Base-by-base conservation (phyloP, 2,113 vertebrate species). In the Labeo catla region DNA sequence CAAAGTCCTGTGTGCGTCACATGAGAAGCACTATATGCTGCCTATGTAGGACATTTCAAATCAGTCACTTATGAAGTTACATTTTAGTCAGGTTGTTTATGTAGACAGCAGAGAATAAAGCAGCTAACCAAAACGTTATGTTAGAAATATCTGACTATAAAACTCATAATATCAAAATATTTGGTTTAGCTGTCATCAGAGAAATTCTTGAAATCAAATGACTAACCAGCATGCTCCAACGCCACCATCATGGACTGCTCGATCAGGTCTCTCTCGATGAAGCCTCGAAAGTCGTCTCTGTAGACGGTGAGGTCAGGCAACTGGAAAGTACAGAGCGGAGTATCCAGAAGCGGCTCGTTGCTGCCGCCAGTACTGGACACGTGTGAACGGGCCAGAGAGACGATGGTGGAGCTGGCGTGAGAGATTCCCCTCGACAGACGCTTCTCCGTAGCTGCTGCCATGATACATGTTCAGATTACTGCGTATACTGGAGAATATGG, bases 221-320 rank as follows among this genome's bases (percentile, higher is more conserved):
- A 66, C 96, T 92, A 76, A 99, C 98, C 98, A 0, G 98, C 97
- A n/a, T 99, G 97, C 87, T 98, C 98, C 94, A 99, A 88, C 0
- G 98, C 97, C 77, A 98, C 96, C 95, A 99, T 95, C 98, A 99
- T 99, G 0, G 98, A 98, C 94, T 99, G 97, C 90, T 99, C 98
- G 0, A 99, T 99, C 9, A 99, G 96, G 81, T 99, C 98, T 4
- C 98, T 91, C 93, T 99, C 98, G 9, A 98, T 96, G 96, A 99
- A 99, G 93, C 92, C 94, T 10, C 98, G 96, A 91, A 99, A 99
- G 19, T 98, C 98, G n/a, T 99, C 97, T 0, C 91, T 90, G 93
- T 99, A 99, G 36, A 97, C 92, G 0, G 96, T 99, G 92, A 99
- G 96, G 93, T 99, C 98, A 0, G 98, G 98, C 81, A 99, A 95